Base-by-base conservation (phyloP, 2,888 invertebrate species). In the Choreutis nemorana region DNA sequence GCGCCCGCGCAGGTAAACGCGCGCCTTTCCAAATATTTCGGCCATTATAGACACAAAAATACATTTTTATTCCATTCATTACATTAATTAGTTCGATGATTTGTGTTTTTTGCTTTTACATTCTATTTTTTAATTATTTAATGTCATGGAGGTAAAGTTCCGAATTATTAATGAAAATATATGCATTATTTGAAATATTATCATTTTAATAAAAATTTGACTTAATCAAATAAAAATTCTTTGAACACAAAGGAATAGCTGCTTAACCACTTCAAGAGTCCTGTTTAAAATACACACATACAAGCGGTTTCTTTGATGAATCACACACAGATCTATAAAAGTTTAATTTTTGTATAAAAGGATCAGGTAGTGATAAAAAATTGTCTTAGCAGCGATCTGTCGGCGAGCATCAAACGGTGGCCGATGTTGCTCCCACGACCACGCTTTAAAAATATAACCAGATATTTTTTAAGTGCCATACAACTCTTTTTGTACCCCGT, bases 331-430 rank as follows among this genome's bases (percentile, higher is more conserved):
- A 46, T 55, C 53, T 61, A 58, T 61, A 66, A 64, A 66, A 50
- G 58, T 64, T 62, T 62, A 58, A 66, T 68, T 65, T 60, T 64
- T 55, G 50, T 48, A 60, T 55, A 55, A 60, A 60, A 62, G 54
- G 61, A 60, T 67, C 68, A 71, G 65, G 61, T 61, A 55, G 50
- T 46, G 44, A 50, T 53, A 58, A 72, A 71, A 70, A 72, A 65
- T 43, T 57, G 55, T 62, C 60, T 70, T 61, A 63, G 48, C 42
- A 44, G 43, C 47, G 37, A 39, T 38, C 37, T 47, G 71, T 57
- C 73, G 75, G 71, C 65, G 45, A 38, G 41, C 55, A 53, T 73
- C 71, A 73, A 75, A 73, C 44, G 49, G 26, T 10, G 14, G 14
- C 33, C 46, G 45, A 46, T 41, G 36, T 31, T 43, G 56, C 66